These are phyloP conservation scores for Augiades crinisus DNA, from an alignment of 2,888 invertebrate species.

Conservation along the genomic window DNA sequence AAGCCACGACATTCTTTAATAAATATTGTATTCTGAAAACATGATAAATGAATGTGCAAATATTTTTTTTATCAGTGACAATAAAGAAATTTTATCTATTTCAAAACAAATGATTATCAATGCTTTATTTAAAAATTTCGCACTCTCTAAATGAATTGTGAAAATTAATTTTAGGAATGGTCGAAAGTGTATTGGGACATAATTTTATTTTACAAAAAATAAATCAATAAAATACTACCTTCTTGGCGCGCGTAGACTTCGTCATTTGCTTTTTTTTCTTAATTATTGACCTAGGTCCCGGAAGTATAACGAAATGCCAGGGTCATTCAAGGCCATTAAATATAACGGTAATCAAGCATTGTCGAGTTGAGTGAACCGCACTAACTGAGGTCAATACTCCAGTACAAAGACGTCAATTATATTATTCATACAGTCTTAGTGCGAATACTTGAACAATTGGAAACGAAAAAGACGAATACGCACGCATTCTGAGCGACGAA, in stretches of 20 bases:
- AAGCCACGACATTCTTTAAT: too few relatives aligned
- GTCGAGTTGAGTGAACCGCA: conserved; percentile 35
- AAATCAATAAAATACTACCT: too few relatives aligned
- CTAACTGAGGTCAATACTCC: conserved; percentile 33
- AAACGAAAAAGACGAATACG: conserved; percentile 1
- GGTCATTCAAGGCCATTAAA: conserved; percentile 36
- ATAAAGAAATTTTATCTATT: neutral
- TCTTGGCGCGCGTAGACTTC: neutral
- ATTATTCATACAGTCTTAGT: conserved; percentile 4
- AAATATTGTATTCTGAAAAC: neutral
- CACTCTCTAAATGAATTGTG: too few relatives aligned
- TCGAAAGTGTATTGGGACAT: neutral
- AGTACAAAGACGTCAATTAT: conserved; percentile 10
- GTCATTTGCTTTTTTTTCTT: conserved; percentile 1
- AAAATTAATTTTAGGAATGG: too few relatives aligned
- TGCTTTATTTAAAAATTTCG: too few relatives aligned
- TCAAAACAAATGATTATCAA: neutral
- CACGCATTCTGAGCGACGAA: neutral
- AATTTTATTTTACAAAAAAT: neutral
- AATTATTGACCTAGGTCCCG: conserved; percentile 9
- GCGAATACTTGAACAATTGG: neutral
- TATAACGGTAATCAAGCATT: conserved; percentile 35
- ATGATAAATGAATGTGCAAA: conserved; percentile 8
- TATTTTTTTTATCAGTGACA: neutral
- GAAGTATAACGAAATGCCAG: conserved; percentile 15